A percentile compares a stretch with the other conserved stretches of the same genome.
phyloP scores from a whole-genome alignment of 2,113 vertebrate species.

The Petrocephalus zakoni region DNA sequence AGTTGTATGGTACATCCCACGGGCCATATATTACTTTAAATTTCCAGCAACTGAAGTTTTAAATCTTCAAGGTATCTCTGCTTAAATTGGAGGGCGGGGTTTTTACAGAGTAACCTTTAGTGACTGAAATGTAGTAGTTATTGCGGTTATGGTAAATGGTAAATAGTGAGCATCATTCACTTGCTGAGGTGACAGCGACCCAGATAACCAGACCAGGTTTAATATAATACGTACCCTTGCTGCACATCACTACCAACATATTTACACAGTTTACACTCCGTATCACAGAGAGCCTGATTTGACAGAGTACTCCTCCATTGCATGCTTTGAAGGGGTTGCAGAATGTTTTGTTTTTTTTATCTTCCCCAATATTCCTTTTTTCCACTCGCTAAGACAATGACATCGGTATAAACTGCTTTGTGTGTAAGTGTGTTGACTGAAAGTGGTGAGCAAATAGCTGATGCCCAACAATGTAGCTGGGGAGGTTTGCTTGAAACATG shows the following conservation, averaged over 20 bases:
- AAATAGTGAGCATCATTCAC: neutral
- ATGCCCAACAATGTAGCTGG: neutral
- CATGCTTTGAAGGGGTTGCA: neutral
- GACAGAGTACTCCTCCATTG: neutral
- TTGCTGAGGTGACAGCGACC: too few species aligned
- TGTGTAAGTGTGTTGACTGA: too few species aligned
- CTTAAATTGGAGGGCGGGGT: neutral
- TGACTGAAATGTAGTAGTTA: neutral
- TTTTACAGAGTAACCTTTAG: neutral
- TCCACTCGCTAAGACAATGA: neutral
- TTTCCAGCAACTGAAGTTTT: neutral
- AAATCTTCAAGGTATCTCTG: neutral
- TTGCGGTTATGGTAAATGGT: neutral
- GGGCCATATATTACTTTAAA: neutral
- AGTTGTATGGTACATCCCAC: neutral
- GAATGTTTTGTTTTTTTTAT: too few species aligned
- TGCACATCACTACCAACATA: neutral
- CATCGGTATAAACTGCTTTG: neutral
- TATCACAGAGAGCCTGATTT: neutral
- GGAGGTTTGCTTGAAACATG: neutral
- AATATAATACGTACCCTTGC: too few species aligned
- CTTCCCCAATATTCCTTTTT: neutral
- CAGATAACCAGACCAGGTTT: too few species aligned
- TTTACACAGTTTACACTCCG: neutral
- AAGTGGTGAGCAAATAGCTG: neutral